These are phyloP conservation scores for Dasypus novemcinctus DNA, from an alignment of 2,113 vertebrate genomes.

Conservation along the genomic window DNA sequence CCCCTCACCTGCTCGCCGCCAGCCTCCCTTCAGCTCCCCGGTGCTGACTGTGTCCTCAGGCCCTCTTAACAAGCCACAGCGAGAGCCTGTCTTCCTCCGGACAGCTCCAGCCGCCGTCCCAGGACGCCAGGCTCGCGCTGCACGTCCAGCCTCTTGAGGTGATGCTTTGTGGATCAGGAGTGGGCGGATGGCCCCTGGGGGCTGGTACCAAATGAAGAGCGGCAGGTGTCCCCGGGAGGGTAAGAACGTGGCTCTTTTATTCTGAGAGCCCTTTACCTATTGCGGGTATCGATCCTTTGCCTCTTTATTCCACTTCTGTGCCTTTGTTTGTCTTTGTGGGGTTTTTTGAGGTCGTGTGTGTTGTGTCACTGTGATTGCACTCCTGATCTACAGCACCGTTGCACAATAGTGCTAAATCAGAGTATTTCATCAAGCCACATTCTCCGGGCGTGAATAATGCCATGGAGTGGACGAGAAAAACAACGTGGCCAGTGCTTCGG, in stretches of 20 bases:
- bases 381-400: rapidly evolving
- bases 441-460: background rate
- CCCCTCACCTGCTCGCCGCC: background rate
- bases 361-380: rapidly evolving
- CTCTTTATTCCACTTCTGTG: background rate
- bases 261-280: background rate
- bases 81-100: rapidly evolving
- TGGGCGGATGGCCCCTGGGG: background rate
- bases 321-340: background rate
- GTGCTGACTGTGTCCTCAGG: background rate
- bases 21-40: rapidly evolving
- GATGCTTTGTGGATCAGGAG: background rate
- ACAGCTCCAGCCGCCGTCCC: background rate
- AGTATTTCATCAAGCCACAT: background rate
- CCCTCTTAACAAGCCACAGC: rapidly evolving
- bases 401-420: rapidly evolving
- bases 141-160: background rate
- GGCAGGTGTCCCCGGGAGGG: background rate
- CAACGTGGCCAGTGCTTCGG: background rate
- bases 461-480: background rate
- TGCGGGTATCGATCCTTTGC: background rate
- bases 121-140: no score
- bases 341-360: background rate
- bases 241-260: background rate
- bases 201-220: background rate